Conservation (phyloP, 2,888 invertebrate genomes). For the Epistrophe grossulariae region DNA sequence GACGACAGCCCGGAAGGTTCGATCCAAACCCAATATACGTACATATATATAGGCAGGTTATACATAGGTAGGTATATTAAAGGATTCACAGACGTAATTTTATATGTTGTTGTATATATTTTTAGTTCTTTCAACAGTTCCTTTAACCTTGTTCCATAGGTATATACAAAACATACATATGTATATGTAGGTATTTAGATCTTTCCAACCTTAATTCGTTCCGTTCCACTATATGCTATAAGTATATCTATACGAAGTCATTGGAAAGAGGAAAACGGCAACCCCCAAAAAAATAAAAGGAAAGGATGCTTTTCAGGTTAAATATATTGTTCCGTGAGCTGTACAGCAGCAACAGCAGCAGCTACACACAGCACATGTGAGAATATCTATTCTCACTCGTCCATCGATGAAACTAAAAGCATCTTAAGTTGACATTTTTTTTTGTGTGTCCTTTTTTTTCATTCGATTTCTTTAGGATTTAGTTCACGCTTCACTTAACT, state of each 20-base stretch:
- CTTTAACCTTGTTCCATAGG: conserved; percentile 26
- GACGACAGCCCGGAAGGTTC: conserved; percentile 42
- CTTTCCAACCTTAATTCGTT: conserved; percentile 28
- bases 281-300: conserved; percentile 4
- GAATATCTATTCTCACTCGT: background rate
- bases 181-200: background rate
- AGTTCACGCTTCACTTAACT: conserved; percentile 49
- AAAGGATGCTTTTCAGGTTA: conserved; percentile 52
- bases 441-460: conserved; percentile 49
- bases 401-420: conserved; percentile 44
- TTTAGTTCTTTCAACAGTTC: conserved; percentile 60
- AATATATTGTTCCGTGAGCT: conserved; percentile 59
- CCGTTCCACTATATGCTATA: conserved; percentile 3
- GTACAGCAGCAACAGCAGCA: conserved; percentile 8
- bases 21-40: background rate
- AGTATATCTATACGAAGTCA: background rate
- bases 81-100: conserved; percentile 44
- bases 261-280: background rate
- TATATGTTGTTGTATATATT: conserved; percentile 50
- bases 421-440: conserved; percentile 58
- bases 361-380: background rate
- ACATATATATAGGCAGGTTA: background rate
- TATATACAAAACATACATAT: no score
- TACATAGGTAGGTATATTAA: background rate
- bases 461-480: conserved; percentile 60